phyloP scores from a whole-genome alignment of 2,113 vertebrate species.

The Chaetorhynchus papuensis region DNA sequence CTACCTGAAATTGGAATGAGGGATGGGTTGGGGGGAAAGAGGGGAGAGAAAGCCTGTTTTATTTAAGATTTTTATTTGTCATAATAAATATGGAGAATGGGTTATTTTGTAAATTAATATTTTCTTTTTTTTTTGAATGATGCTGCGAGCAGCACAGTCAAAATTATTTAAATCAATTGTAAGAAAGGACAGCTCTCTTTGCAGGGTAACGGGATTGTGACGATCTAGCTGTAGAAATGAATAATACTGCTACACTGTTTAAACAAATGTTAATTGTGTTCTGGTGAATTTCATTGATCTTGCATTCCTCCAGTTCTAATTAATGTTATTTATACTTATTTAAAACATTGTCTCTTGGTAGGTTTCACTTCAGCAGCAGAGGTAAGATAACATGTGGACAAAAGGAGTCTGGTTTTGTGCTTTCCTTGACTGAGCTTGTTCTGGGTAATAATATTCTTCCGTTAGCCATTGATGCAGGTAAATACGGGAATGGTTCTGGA shows the following conservation, averaged over 20 bases:
- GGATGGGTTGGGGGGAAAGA: constrained; percentile 35
- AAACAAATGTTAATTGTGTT: constrained; percentile 47
- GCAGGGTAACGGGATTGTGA: constrained; percentile 56
- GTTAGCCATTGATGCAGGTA: neutral
- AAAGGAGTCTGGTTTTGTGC: constrained; percentile 14
- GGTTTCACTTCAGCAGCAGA: constrained; percentile 64
- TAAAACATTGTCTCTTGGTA: constrained; percentile 71
- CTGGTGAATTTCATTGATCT: constrained; percentile 66
- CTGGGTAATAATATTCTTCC: neutral
- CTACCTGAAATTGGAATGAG: constrained; percentile 92
- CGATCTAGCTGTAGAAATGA: constrained; percentile 59
- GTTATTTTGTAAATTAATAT: constrained; percentile 86
- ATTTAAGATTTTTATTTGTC: constrained; percentile 84
- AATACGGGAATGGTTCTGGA: neutral
- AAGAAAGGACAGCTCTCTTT: constrained; percentile 73
- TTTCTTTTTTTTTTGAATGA: constrained; percentile 71
- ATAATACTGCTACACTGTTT: constrained; percentile 63
- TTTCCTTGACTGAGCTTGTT: neutral
- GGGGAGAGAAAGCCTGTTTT: constrained; percentile 70
- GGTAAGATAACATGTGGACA: neutral
- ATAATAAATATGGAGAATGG: constrained; percentile 77
- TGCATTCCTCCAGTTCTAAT: constrained; percentile 68
- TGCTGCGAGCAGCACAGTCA: constrained; percentile 93
- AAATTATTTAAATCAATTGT: constrained; percentile 86
- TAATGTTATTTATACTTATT: constrained; percentile 84